A percentile compares a stretch with the other conserved stretches of the same genome.
phyloP scores from a whole-genome alignment of 2,113 vertebrate species.

The Merops nubicus region DNA sequence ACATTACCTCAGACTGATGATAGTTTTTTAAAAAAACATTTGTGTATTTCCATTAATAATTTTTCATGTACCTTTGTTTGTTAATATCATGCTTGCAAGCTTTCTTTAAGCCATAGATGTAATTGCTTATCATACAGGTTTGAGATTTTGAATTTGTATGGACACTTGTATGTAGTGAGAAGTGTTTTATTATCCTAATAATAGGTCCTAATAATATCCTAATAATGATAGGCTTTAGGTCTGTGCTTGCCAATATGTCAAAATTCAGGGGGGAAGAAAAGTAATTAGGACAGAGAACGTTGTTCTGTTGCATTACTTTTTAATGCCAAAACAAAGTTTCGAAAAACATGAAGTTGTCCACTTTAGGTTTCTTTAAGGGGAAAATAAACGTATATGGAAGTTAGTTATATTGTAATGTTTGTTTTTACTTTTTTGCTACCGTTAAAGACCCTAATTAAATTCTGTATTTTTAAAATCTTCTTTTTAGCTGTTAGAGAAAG shows the following conservation, averaged over 20 bases:
- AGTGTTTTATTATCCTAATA: neutral
- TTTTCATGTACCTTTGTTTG: neutral
- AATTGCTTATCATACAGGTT: neutral
- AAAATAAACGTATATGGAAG: neutral
- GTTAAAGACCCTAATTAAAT: neutral
- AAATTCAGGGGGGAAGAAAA: neutral
- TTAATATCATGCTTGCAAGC: neutral
- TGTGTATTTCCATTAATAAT: neutral
- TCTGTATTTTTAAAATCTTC: neutral
- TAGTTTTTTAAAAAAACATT: neutral
- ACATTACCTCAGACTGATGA: neutral
- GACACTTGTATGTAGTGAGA: neutral
- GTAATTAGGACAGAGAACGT: neutral
- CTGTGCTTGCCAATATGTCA: neutral
- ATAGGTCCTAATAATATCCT: too few species aligned
- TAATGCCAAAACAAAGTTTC: neutral
- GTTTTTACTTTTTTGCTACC: neutral
- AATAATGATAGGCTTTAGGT: too few species aligned
- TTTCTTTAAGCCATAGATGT: neutral
- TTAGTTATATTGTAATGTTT: neutral
- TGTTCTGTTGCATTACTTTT: neutral
- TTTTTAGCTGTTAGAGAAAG: conserved; percentile 92
- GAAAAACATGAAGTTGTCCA: neutral
- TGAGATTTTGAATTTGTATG: neutral
- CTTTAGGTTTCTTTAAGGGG: neutral